Base-by-base conservation (phyloP, 2,888 invertebrate genomes). In the Pomacea canaliculata region DNA sequence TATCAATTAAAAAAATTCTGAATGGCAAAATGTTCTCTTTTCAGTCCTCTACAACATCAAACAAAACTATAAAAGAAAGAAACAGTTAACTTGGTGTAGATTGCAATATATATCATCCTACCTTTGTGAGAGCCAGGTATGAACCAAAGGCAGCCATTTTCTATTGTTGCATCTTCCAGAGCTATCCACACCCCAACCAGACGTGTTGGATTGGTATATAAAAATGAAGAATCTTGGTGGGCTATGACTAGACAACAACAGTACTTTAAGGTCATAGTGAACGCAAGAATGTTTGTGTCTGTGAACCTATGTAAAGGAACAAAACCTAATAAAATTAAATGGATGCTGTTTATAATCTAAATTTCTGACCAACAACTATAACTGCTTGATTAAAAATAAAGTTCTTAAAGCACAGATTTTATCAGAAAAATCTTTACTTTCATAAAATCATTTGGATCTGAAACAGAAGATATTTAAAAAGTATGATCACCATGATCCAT, bases 131-230 rank as follows among this genome's bases (percentile, higher is more conserved):
- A 98, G 1, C 97, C 97, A 37, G 95, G 95, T 5, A 95, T 94
- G 87, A 98, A 95, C 94, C 96, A 96, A 8, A 99, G 92, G 87
- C 99, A 99, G 8, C 99, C 98, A 90, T 99, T 99, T 88, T 97
- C 95, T 23, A 94, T 81, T 0, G 96, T 96, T 0, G 97, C 96
- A 87, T 99, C 97, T 87, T 99, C 97, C 9, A 99, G 91, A 0
- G 99, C 97, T 81, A 99, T 94, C 99, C 99, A 99, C 87, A 98
- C 95, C 0, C 98, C 99, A 18, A 94, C 66, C 93, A 93, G 76
- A 88, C 83, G 85, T 80, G 85, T 89, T 1, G 97, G 98, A 27
- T 95, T 95, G 0, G 97, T 96, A 89, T 95, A 93, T 66, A 99
- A 92, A 90, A 95, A 99, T 7, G 96, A 94, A 0, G 95, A 94